phyloP scores from a whole-genome alignment of 2,113 vertebrate genomes.

The Zapus hudsonius region DNA sequence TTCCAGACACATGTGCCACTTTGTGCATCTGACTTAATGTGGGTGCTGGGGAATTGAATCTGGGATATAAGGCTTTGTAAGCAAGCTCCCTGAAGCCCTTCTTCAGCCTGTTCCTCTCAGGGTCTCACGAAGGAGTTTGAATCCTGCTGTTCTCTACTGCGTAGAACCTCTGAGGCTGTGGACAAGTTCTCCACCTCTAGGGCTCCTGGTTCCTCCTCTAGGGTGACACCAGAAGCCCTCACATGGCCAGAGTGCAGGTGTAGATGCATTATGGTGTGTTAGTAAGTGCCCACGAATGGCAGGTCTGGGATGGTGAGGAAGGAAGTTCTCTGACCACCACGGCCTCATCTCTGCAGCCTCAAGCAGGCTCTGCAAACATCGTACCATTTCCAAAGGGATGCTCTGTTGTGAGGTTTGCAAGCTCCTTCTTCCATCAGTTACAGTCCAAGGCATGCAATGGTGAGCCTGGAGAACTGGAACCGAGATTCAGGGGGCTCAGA shows the following conservation, averaged over 20 bases:
- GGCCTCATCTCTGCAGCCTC: neutral
- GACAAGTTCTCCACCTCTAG: neutral
- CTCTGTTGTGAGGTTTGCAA: neutral
- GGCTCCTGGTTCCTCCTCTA: neutral
- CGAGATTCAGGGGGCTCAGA: accelerated
- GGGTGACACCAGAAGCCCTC: neutral
- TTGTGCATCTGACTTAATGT: too few species aligned
- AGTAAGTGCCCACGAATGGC: accelerated
- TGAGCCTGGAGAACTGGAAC: accelerated
- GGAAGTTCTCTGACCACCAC: accelerated
- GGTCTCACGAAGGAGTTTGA: neutral
- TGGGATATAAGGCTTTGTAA: too few species aligned
- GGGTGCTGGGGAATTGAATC: too few species aligned
- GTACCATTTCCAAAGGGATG: too few species aligned
- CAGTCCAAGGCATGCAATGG: accelerated
- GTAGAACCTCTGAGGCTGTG: neutral
- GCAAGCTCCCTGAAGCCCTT: too few species aligned
- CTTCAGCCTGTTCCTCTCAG: too few species aligned
- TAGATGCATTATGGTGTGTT: accelerated
- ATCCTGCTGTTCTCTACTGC: neutral
- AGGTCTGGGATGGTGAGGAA: neutral
- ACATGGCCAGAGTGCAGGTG: neutral
- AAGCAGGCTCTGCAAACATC: neutral
- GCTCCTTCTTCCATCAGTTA: neutral
- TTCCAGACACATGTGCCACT: too few species aligned